Conservation (phyloP, 2,113 vertebrate genomes). For the Mesoclemmys tuberculata region DNA sequence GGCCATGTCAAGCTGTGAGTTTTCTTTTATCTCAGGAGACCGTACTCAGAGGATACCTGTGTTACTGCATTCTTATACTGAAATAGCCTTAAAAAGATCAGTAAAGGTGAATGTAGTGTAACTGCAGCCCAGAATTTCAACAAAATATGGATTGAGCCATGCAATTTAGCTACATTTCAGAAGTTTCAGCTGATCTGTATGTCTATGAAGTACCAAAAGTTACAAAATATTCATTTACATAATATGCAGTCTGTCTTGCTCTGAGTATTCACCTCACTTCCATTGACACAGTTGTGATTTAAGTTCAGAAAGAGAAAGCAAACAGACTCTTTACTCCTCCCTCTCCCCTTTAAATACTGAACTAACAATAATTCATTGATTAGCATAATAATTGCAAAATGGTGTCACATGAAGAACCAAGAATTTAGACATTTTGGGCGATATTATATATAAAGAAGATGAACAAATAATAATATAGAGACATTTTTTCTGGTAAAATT, state of each 20-base stretch:
- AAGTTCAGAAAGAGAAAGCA: background rate
- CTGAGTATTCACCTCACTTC: background rate
- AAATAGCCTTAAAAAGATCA: background rate
- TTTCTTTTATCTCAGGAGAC: background rate
- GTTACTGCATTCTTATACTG: background rate
- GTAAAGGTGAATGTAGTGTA: background rate
- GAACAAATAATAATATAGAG: background rate
- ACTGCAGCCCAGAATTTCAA: background rate
- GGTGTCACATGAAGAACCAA: background rate
- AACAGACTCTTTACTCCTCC: too few species aligned
- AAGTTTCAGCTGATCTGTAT: background rate
- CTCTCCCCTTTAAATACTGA: background rate
- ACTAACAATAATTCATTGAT: background rate
- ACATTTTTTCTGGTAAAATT: background rate
- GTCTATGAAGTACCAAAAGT: background rate
- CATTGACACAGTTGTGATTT: background rate
- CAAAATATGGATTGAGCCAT: background rate
- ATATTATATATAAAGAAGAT: background rate
- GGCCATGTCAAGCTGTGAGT: background rate
- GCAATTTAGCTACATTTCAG: background rate
- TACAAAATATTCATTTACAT: background rate
- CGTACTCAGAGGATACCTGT: background rate
- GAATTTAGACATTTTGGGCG: background rate
- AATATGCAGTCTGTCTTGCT: background rate
- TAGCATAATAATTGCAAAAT: background rate